Evolutionary conservation across 2,888 invertebrate genomes (phyloP).

Genomic region (Zonitis immaculata): DNA sequence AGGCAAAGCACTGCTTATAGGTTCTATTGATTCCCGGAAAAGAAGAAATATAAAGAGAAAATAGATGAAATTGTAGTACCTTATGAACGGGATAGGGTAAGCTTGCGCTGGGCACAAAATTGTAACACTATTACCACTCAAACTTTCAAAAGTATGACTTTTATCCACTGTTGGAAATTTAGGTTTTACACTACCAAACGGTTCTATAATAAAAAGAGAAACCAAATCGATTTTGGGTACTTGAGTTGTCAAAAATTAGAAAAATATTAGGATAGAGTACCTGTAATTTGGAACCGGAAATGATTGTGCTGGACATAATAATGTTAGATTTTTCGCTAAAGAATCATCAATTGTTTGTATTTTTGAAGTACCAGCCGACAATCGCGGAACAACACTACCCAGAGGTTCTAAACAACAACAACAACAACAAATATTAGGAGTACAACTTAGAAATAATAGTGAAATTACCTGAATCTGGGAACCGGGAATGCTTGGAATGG

Average conservation of each 20-base stretch:
- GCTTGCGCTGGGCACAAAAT: constrained; percentile 72
- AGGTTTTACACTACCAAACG: constrained; percentile 58
- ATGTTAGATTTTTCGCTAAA: constrained; percentile 43
- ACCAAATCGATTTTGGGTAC: background rate
- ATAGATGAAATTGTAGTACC: no score
- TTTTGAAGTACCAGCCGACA: constrained; percentile 37
- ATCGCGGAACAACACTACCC: constrained; percentile 53
- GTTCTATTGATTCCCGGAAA: constrained; percentile 44
- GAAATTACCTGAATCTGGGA: constrained; percentile 65
- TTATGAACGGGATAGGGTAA: constrained; percentile 68
- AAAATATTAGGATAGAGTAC: constrained; percentile 47
- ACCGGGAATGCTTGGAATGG: constrained; percentile 67
- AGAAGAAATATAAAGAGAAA: no score
- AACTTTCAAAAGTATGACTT: constrained; percentile 57
- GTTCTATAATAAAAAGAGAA: constrained; percentile 44
- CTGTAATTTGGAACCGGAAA: constrained; percentile 70
- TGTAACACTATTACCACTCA: constrained; percentile 54
- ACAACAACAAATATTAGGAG: constrained; percentile 43
- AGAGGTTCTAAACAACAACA: constrained; percentile 50
- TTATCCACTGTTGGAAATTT: constrained; percentile 63
- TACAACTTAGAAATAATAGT: constrained; percentile 43
- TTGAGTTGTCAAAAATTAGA: background rate
- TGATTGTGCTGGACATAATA: constrained; percentile 59
- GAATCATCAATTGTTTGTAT: constrained; percentile 34
- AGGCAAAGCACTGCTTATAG: constrained; percentile 52